phyloP scores from a whole-genome alignment of 2,888 invertebrate species.

The Dryomyza anilis region DNA sequence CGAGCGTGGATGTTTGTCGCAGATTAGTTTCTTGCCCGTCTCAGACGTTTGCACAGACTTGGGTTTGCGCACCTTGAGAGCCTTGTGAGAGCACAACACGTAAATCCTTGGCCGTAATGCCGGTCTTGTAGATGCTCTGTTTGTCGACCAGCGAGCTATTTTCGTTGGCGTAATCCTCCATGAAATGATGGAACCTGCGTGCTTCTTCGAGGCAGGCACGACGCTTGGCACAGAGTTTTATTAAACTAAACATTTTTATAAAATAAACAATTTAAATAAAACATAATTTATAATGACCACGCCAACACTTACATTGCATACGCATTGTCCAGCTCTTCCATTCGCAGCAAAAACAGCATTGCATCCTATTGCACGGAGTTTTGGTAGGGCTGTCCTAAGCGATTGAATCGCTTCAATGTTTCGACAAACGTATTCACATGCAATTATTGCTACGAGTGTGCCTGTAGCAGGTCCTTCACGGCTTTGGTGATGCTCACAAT shows the following conservation, averaged over 20 bases:
- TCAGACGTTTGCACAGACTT: conserved; percentile 74
- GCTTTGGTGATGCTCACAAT: too few relatives aligned
- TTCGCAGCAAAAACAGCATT: conserved; percentile 69
- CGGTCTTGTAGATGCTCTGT: conserved; percentile 88
- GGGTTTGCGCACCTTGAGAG: conserved; percentile 69
- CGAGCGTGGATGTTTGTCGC: conserved; percentile 81
- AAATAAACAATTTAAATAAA: too few relatives aligned
- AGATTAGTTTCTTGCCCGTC: conserved; percentile 74
- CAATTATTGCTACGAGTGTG: conserved; percentile 89
- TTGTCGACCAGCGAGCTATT: conserved; percentile 97
- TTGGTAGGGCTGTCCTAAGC: conserved; percentile 68
- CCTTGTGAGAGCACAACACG: conserved; percentile 90
- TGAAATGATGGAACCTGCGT: conserved; percentile 90
- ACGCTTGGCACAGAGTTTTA: conserved; percentile 65
- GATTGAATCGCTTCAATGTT: conserved; percentile 76
- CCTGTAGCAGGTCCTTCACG: conserved; percentile 92
- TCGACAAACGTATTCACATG: conserved; percentile 90
- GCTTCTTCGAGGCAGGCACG: conserved; percentile 89
- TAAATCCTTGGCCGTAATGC: conserved; percentile 92
- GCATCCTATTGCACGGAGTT: conserved; percentile 66
- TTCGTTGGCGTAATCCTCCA: conserved; percentile 97
- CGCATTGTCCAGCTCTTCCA: conserved; percentile 77
- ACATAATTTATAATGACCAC: not conserved
- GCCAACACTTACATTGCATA: conserved; percentile 71
- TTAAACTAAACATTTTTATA: too few relatives aligned